Evolutionary conservation across 2,113 vertebrate species (phyloP), one percentile per base, ranked within the genome.

Genomic region (Centropristis striata): DNA sequence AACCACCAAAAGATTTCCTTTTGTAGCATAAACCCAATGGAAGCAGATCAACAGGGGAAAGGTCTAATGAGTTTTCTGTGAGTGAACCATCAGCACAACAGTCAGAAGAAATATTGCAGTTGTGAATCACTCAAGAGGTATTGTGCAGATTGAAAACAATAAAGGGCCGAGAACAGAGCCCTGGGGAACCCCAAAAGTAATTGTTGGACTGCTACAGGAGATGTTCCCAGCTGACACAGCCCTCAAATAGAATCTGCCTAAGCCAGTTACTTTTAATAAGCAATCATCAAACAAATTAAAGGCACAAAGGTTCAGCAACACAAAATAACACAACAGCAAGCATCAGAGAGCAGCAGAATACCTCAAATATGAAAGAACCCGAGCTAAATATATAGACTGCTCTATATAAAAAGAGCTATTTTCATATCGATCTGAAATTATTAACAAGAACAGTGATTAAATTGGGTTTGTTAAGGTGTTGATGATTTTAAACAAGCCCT

Each of bases 151-250:
- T 71, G 37, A 53, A 86, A 84, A 85, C 58, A 78, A 59, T 63
- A 75, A 77, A 66, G 68, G 76, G 44, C 65, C 37, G 1, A 59
- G 21, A 66, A 76, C 18, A 3, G 37, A 75, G 39, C 81, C 79
- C 67, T 83, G 83, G 59, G 74, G 88, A 81, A 71, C 79, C 44
- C 71, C 79, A 71, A 42, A 78, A 53, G 42, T 58, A 87, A 82
- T 49, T 64, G 13, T 18, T 84, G 59, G 20, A 16, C 54, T 50
- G 15, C 18, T 44, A 16, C 37, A 68, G 8, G 14, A 66, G 46
- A 60, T 41, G 20, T 20, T 75, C 20, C 51, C 75, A 10, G 1
- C 4, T 50, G 55, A 63, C n/a, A 20, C 0, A n/a, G 13, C 60
- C 37, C 16, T 57, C 16, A 66, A 63, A 67, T 50, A 54, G 12